Base-by-base conservation (phyloP, 2,888 invertebrate genomes). In the Amblyjoppa fuscipennis region DNA sequence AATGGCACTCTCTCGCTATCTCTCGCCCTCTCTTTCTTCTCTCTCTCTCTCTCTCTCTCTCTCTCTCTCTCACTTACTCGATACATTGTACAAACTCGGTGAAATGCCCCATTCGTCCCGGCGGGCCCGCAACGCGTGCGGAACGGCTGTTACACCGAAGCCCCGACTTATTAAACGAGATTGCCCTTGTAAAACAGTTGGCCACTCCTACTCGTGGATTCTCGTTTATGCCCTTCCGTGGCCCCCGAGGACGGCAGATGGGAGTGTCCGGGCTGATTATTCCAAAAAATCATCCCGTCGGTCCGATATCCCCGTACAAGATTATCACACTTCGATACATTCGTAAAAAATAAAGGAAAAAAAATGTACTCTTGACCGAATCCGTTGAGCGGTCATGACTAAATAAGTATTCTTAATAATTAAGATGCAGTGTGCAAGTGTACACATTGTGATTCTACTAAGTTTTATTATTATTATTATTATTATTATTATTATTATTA, bases 131-230 rank as follows among this genome's bases (percentile, higher is more conserved):
- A 68, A 77, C 76, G 80, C 74, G 82, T 85, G 69, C 73, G 31
- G 45, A 77, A 81, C 88, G 85, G 83, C 88, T 88, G 87, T 87
- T 87, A 81, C 85, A 49, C 71, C 69, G 25, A 75, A 71, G 66
- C 73, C 76, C 77, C 70, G 86, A 87, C 88, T 83, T 88, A 86
- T 86, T 85, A 88, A 88, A 86, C 86, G 89, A 87, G 88, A 89
- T 89, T 88, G 88, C 87, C 87, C 88, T 87, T 87, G 87, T 89
- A 90, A 90, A 90, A 90, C 90, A 90, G 90, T 90, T 89, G 90
- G 88, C 69, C 84, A 84, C 49, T 38, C 49, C 20, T 53, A 20
- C 41, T 38, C 51, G 59, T 81, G 59, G 76, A 71, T 80, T 77
- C 51, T 9, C 79, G 34, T 88, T 84, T 84, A 73, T 84, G 74